Percentiles rank a stretch among this genome's conserved stretches.
phyloP scores from a whole-genome alignment of 2,888 invertebrate species.

The Hesperia comma region DNA sequence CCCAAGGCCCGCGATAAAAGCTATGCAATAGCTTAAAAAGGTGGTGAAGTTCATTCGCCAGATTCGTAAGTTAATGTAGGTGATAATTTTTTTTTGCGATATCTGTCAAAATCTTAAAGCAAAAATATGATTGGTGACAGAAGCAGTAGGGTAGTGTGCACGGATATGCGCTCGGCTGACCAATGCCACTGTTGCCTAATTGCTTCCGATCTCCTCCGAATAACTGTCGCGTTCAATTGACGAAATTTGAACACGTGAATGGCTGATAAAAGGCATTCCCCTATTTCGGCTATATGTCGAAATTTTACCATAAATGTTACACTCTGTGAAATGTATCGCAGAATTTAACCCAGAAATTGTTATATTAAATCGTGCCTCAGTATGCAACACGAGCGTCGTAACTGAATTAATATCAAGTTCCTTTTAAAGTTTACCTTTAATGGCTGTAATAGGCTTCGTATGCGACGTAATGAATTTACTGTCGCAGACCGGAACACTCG shows the following conservation, averaged over 20 bases:
- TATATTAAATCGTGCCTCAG: conserved; percentile 1
- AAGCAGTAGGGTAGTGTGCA: conserved; percentile 70
- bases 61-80: too few species aligned
- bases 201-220: conserved; percentile 81
- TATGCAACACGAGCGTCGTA: conserved; percentile 13
- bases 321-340: conserved; percentile 5
- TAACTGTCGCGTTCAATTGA: conserved; percentile 73
- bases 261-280: conserved; percentile 60
- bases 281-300: conserved; percentile 18
- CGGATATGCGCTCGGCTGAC: conserved; percentile 80
- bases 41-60: too few species aligned
- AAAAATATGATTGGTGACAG: conserved; percentile 58
- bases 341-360: conserved; percentile 9
- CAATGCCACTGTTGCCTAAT: conserved; percentile 81
- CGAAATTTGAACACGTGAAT: conserved; percentile 76
- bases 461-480: conserved; percentile 24
- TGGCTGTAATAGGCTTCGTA: conserved; percentile 31
- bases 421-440: conserved; percentile 26
- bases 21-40: too few species aligned
- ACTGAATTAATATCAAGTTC: conserved; percentile 23
- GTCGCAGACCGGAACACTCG: conserved; percentile 9
- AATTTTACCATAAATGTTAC: conserved; percentile 18
- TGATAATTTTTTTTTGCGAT: not conserved
- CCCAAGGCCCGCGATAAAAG: too few species aligned
- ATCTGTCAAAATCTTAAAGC: conserved; percentile 48